Evolutionary conservation across 2,888 invertebrate genomes (phyloP), one percentile per base, ranked within the genome.

Genomic region (Eupithecia inturbata): DNA sequence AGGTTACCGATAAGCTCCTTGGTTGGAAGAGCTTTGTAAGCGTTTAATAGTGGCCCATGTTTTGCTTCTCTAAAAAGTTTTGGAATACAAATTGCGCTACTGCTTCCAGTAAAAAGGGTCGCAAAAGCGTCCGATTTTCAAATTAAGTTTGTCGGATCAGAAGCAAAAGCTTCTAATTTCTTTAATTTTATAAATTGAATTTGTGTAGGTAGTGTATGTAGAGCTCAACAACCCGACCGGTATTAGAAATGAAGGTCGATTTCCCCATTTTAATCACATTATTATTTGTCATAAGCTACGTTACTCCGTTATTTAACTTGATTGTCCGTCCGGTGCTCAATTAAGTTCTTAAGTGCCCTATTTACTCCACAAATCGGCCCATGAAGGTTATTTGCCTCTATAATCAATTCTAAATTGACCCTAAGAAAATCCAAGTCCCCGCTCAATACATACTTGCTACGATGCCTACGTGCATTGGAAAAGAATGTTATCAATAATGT

Each of bases 361-460:
- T 79, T 79, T 79, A 75, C 72, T 76, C 41, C 73, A 78, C 76
- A 74, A 78, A 77, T 69, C 68, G 78, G 73, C 72, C 64, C 63
- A 67, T 68, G 70, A 77, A 78, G 78, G 78, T 77, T 71, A 73
- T 76, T 75, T 73, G 67, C 76, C 74, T 71, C 72, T 63, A 71
- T 79, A 77, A 79, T 78, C 77, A 78, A 80, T 79, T 80, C 74
- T 68, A 49, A 79, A 77, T 75, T 73, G 72, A 62, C 62, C 70
- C 76, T 80, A 80, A 77, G 79, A 76, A 73, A 79, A 78, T 77
- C 77, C 77, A 76, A 79, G 78, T 74, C 70, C 75, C 78, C 75
- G 67, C 31, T 73, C 82, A 81, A 75, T 75, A 82, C n/a, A n/a
- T n/a, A n/a, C 75, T 84, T 82, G 49, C 66, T 57, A 70, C 66